Conservation (phyloP, 2,797 vertebrate species). For the Sebastes glaucus region DNA sequence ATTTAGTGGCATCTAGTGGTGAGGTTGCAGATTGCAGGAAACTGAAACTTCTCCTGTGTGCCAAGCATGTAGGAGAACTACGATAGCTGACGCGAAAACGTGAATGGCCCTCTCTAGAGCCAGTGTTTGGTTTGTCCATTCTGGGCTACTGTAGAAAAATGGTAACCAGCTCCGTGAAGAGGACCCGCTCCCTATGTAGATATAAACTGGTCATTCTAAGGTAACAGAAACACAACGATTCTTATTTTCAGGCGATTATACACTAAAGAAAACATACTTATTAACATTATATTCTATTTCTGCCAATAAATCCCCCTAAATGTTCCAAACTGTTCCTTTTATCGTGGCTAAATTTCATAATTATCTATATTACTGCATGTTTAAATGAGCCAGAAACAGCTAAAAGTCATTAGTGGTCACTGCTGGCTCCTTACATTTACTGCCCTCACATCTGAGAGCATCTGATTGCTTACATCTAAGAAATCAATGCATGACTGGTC, state of each 20-base stretch:
- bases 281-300: neutral
- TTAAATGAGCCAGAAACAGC: constrained; percentile 5
- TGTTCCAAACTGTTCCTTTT: neutral
- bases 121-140: neutral
- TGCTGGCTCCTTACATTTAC: constrained; percentile 30
- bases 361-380: neutral
- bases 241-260: neutral
- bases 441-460: constrained; percentile 33
- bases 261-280: neutral
- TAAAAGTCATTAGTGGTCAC: constrained; percentile 19
- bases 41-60: neutral
- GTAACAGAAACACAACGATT: too few relatives aligned
- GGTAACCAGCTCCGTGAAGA: too few relatives aligned
- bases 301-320: neutral
- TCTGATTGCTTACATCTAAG: constrained; percentile 59
- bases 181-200: too few relatives aligned
- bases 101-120: rapidly evolving
- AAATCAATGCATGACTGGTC: constrained; percentile 64
- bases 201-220: too few relatives aligned
- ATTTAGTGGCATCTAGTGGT: neutral
- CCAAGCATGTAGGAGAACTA: neutral
- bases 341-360: neutral
- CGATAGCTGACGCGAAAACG: rapidly evolving
- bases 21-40: neutral
- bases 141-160: too few relatives aligned